Base-by-base conservation (phyloP, 2,113 vertebrate genomes). In the Merops nubicus region DNA sequence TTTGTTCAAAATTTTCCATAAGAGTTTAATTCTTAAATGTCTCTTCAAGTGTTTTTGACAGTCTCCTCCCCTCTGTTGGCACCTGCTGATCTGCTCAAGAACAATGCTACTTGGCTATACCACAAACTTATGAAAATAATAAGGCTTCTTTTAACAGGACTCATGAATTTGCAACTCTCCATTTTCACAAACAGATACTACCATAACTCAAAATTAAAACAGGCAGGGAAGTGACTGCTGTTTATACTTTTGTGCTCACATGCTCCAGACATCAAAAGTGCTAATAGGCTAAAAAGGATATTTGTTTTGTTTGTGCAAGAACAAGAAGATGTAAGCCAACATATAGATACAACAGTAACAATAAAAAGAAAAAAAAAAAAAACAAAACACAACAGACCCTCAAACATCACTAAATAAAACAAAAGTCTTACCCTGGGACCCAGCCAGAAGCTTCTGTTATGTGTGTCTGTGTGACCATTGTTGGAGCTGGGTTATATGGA, bases 401-500 rank as follows among this genome's bases (percentile, higher is more conserved):
- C 45, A 88, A 40, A 45, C 31, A 75, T 28, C 50, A 56, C 67
- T 12, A 85, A 88, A 43, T 21, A 51, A 89, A 77, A 48, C 34
- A 26, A 63, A 81, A 64, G 26, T 67, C 97, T 98, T 98, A 99
- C 98, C 98, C 98, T 57, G 98, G 98, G 77, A 97, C 98, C 99
- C 98, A 99, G 83, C 98, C 96, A 4, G 98, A 88, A 45, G 98
- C 95, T 56, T 99, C 98, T 6, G 98, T 96, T 70, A 98, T 97
- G 91, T 98, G 98, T 43, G 98, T 98, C 97, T 99, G 98, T 15
- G 98, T 98, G 82, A 99, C 98, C 99, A 99, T 99, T 7, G 98
- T 23, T 72, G 98, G 97, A n/a, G 98, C 97, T 83, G 98, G 96
- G 70, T 97, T 98, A 28, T 98, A 99, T 0, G 98, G 97, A 89